Evolutionary conservation across 2,888 invertebrate genomes (phyloP), one percentile per base, ranked within the genome.

Genomic region (Rhimphoctona megacephalus): DNA sequence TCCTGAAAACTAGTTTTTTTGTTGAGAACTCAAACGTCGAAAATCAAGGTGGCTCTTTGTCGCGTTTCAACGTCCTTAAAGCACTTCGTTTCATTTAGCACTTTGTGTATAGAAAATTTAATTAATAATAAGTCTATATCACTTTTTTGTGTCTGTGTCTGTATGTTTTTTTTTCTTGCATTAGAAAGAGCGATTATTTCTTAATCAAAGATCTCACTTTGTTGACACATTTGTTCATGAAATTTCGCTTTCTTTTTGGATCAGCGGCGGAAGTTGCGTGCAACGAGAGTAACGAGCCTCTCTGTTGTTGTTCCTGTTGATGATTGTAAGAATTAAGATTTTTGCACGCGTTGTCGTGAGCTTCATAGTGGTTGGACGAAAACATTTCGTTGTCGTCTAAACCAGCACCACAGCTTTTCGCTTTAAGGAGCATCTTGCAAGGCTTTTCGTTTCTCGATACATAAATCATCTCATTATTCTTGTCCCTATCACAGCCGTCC

Each of bases 181-280:
- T 79, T 39, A 74, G n/a, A 64, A 64, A 36, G 33, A 46, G 25
- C 52, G 30, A 39, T 90, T 88, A 93, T 86, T 93, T 92, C 84
- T 92, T 92, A 67, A 94, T 94, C 81, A 94, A 91, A 81, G 92
- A 93, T 90, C 93, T 92, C 90, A 94, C 92, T 81, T 94, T 94
- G 83, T 93, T 93, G 43, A 93, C 93, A 79, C 93, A 93, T 81
- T 93, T 93, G 95, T 98, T 97, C 96, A 98, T 97, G 94, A 98
- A 97, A 94, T 97, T 97, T 93, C 96, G 96, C 94, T 96, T 97
- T 92, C 96, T 95, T 94, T 97, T 97, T 11, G 95, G 96, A 91
- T 96, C 96, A 78, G 95, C 95, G 84, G 95, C 95, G 70, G 84
- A 81, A 90, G 95, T 95, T 92, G 96, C 94, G 91, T 95, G 95